A percentile compares a stretch with the other conserved stretches of the same genome.
phyloP scores from a whole-genome alignment of 92 coral and sea anemone genomes.

The Zoanthus sociatus region DNA sequence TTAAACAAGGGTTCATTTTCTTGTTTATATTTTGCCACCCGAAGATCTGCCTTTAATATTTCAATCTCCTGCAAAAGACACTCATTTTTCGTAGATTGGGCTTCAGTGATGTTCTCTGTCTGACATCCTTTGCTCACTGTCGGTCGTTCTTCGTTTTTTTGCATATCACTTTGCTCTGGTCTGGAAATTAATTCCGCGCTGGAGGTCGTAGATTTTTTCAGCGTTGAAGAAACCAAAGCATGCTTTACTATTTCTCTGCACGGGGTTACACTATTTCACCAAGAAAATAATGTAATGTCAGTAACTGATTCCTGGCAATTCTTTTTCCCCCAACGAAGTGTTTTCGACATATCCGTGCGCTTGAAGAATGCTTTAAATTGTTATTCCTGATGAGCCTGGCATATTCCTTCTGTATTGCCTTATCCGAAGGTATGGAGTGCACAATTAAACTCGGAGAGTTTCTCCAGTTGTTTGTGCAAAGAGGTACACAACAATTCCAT shows the following conservation, averaged over 20 bases:
- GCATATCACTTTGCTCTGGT: not conserved
- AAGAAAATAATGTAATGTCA: not conserved
- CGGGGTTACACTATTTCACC: not conserved
- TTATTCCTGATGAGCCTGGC: no score
- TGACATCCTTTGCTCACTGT: not conserved
- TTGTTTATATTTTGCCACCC: not conserved
- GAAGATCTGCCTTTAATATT: no score
- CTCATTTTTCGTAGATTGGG: not conserved
- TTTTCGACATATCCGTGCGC: no score
- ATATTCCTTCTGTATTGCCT: no score
- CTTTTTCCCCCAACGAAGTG: no score
- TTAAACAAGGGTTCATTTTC: not conserved
- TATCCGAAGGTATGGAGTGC: no score
- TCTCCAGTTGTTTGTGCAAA: no score
- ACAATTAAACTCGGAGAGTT: no score
- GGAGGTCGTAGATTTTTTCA: not conserved
- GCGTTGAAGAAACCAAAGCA: not conserved
- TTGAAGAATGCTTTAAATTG: no score
- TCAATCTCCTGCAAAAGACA: not conserved
- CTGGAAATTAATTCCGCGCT: not conserved
- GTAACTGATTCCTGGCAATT: no score
- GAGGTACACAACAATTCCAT: no score
- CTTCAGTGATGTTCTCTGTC: not conserved
- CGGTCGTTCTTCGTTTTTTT: not conserved
- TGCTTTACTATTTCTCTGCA: not conserved